Base-by-base conservation (phyloP, 2,888 invertebrate genomes). In the Amphiduros pacificus region DNA sequence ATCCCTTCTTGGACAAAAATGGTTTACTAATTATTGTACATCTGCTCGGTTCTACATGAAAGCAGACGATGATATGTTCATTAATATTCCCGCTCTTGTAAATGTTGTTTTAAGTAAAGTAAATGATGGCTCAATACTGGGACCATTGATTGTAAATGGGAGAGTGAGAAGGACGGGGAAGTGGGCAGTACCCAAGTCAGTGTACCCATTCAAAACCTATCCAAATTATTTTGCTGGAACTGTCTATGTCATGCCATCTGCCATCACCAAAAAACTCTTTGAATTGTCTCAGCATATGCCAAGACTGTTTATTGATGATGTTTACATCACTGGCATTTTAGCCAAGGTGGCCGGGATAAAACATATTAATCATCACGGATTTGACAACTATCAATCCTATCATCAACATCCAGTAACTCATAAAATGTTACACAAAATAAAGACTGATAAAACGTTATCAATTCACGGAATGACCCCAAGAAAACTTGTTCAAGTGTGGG, bases 51-150 rank as follows among this genome's bases (percentile, higher is more conserved):
- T 60, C 28, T 41, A 67, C 14, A 22, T 70, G n/a, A 70, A 70
- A 57, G 67, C 67, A 54, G 70, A 70, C 55, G 69, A 70, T 48
- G 70, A 70, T 56, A 69, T 70, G 68, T 55, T 70, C 28, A 53
- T 70, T 22, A 70, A 70, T 36, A 17, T 70, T 1, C 70, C 70
- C 17, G 50, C 56, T 24, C 31, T 70, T 17, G 6, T 65, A 20
- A 28, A 55, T n/a, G 29, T 64, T 20, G 40, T 70, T 9, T 20
- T 26, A 11, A 26, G 32, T 3, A 24, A 40, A 2, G n/a, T n/a
- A n/a, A 24, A 40, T 32, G 22, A 29, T 2, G 31, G 66, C 17
- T 32, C 58, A 14, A 70, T 70, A 17, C 60, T 69, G 57, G 70
- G 70, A 14, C 68, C 70, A 3, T 48, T 53, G n/a, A 67, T 59